phyloP scores from a whole-genome alignment of 1,140 invertebrate genomes.

The Rhynchophorus ferrugineus region DNA sequence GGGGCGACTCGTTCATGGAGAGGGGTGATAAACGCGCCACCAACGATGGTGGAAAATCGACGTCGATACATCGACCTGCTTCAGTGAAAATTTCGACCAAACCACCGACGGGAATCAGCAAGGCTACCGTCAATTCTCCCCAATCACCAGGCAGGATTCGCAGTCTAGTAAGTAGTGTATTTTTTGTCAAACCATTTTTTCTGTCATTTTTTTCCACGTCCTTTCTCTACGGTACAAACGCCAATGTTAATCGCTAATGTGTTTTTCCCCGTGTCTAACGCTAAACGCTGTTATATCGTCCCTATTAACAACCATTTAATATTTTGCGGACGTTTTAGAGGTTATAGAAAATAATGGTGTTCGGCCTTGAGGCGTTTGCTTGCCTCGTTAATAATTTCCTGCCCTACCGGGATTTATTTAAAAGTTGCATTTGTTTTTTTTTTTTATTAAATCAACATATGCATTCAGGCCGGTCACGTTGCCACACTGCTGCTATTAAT shows the following conservation, averaged over 20 bases:
- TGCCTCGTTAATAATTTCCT: neutral
- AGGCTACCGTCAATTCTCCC: conserved; percentile 15
- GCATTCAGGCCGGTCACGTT: too few species aligned
- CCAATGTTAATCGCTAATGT: too few species aligned
- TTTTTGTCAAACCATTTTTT: neutral
- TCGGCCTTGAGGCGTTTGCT: neutral
- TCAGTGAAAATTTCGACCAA: conserved; percentile 20
- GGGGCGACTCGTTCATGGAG: conserved; percentile 37
- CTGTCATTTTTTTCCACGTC: too few species aligned
- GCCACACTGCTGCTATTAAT: too few species aligned
- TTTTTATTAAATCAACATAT: too few species aligned
- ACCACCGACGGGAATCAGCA: conserved; percentile 2
- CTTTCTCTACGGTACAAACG: too few species aligned
- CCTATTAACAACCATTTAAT: too few species aligned
- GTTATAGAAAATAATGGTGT: neutral
- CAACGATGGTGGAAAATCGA: conserved; percentile 13
- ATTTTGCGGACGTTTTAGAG: neutral
- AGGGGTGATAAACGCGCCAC: conserved; percentile 25
- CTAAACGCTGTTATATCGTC: too few species aligned
- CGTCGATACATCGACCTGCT: conserved; percentile 19
- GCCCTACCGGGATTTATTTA: too few species aligned
- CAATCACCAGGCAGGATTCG: conserved; percentile 26
- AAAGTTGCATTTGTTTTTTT: too few species aligned
- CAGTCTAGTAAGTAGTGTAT: conserved; percentile 30
- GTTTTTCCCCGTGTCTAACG: too few species aligned